A percentile compares a stretch with the other conserved stretches of the same genome.
Conservation (phyloP, 2,113 vertebrate species). For the Rana temporaria region DNA sequence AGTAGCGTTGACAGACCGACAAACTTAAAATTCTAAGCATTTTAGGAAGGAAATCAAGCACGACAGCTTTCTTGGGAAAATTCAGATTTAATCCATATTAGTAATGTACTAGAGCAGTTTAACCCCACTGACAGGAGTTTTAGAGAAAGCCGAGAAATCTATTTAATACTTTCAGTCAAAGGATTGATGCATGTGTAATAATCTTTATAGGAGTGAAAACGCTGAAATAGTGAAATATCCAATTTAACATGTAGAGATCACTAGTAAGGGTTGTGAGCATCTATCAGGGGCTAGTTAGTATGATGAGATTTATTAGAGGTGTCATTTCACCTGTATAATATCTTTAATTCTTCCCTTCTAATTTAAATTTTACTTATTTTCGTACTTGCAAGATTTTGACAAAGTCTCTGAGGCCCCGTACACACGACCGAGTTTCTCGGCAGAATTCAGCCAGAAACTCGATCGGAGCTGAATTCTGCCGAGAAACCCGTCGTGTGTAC, state of each 20-base stretch:
- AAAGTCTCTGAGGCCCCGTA: too few relatives aligned
- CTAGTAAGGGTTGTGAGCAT: constrained; percentile 1
- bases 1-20: too few relatives aligned
- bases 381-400: background rate
- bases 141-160: background rate
- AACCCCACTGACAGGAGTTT: constrained; percentile 12
- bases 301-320: constrained; percentile 1
- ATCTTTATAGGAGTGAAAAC: background rate
- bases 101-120: constrained; percentile 5
- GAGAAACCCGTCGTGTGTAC: too few relatives aligned
- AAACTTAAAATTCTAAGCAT: too few relatives aligned
- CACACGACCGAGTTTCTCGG: too few relatives aligned
- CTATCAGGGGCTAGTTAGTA: constrained; percentile 19
- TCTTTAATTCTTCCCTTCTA: background rate
- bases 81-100: constrained; percentile 15
- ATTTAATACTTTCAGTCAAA: constrained; percentile 10
- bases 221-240: constrained; percentile 26
- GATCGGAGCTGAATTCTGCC: too few relatives aligned
- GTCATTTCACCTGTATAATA: constrained; percentile 10
- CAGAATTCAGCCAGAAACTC: too few relatives aligned
- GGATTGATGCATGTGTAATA: constrained; percentile 18
- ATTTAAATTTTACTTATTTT: background rate
- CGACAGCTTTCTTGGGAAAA: background rate
- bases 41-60: background rate
- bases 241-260: constrained; percentile 18